Percentiles rank a stretch among this genome's conserved stretches.
Conservation (phyloP, 2,797 vertebrate species). For the Lemur catta region DNA sequence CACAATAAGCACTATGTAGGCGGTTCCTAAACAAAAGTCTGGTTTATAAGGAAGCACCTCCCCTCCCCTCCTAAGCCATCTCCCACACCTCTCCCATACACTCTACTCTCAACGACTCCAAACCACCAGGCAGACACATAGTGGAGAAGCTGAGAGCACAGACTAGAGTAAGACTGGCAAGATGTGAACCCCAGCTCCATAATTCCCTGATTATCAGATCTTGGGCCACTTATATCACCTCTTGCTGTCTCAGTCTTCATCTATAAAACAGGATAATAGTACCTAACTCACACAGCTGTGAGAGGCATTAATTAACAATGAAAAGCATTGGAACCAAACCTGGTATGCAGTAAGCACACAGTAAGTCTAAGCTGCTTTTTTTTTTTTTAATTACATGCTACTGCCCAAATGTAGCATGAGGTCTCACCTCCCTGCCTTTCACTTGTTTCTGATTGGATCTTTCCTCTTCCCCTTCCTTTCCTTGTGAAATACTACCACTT, state of each 20-base stretch:
- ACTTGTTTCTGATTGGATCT: not conserved
- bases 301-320: not conserved
- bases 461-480: not conserved
- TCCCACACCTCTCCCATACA: not conserved
- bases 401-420: not conserved
- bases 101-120: not conserved
- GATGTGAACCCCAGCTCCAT: not conserved
- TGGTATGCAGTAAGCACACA: not conserved
- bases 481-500: not conserved
- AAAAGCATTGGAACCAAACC: not conserved
- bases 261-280: not conserved
- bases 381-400: not conserved
- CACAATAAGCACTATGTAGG: not conserved
- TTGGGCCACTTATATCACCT: not conserved
- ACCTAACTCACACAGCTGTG: not conserved
- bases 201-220: not conserved
- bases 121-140: too few relatives aligned
- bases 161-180: not conserved
- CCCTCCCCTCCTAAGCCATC: not conserved
- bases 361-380: not conserved
- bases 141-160: not conserved
- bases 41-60: not conserved
- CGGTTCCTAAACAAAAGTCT: not conserved
- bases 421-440: not conserved
- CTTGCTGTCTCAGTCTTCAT: not conserved